Conservation (phyloP, 2,888 invertebrate genomes). For the Dryomyza anilis region DNA sequence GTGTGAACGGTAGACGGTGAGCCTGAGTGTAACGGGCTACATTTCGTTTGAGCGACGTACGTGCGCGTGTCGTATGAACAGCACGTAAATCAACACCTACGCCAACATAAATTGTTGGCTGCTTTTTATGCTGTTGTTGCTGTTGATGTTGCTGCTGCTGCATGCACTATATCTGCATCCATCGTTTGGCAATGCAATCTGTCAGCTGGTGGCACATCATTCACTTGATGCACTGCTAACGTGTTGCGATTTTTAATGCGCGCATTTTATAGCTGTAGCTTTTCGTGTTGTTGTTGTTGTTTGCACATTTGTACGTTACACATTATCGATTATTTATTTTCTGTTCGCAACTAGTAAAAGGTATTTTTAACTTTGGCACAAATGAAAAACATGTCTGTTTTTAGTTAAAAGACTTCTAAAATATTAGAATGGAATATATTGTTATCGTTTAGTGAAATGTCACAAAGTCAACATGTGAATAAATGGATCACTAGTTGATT, state of each 20-base stretch:
- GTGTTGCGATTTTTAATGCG: slow-evolving; percentile 13
- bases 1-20: too few relatives aligned
- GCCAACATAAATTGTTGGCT: slow-evolving; percentile 2
- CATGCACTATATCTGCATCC: background rate
- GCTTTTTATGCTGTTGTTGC: background rate
- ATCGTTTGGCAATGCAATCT: background rate
- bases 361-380: too few relatives aligned
- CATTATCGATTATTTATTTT: too few relatives aligned
- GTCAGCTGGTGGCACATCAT: slow-evolving; percentile 3
- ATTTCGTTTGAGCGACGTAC: background rate
- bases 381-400: too few relatives aligned
- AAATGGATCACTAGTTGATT: too few relatives aligned
- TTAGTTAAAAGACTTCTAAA: too few relatives aligned
- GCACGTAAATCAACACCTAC: background rate
- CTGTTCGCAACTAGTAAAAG: too few relatives aligned
- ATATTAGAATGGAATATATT: too few relatives aligned
- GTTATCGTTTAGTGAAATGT: too few relatives aligned
- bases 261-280: background rate
- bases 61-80: background rate
- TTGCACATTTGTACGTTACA: too few relatives aligned
- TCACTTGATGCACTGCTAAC: slow-evolving; percentile 4
- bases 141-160: background rate
- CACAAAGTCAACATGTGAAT: too few relatives aligned
- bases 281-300: too few relatives aligned
- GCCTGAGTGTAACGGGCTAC: background rate